Evolutionary conservation across 2,113 vertebrate genomes (phyloP).

Genomic region (Myrmecophaga tridactyla): DNA sequence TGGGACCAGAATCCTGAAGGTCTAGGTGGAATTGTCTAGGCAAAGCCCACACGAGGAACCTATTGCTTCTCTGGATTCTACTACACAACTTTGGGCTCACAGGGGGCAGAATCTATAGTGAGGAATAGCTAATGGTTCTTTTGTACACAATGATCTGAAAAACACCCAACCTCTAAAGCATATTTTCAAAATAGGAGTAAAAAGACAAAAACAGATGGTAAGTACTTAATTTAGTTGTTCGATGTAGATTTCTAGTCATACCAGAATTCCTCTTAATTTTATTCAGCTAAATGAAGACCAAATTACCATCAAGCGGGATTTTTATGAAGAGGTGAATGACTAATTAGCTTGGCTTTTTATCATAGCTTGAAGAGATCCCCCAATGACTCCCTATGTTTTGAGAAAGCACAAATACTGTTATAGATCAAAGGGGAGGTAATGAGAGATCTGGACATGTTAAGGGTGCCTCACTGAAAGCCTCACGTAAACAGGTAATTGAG

Average conservation of each 20-base stretch:
- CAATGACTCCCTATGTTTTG: slow-evolving; percentile 44
- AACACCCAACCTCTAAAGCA: not conserved
- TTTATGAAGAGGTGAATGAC: slow-evolving; percentile 48
- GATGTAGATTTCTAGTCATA: not conserved
- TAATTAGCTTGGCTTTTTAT: slow-evolving; percentile 54
- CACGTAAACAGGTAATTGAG: slow-evolving; percentile 41
- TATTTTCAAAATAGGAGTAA: slow-evolving; percentile 36
- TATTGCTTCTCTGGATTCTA: not conserved
- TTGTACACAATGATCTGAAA: not conserved
- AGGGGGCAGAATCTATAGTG: not conserved
- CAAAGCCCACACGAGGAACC: not conserved
- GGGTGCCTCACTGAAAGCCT: not conserved
- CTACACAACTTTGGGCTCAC: not conserved
- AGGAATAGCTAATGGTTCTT: not conserved
- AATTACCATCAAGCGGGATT: slow-evolving; percentile 7
- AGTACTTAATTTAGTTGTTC: slow-evolving; percentile 27
- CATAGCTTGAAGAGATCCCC: not conserved
- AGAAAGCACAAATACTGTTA: slow-evolving; percentile 31
- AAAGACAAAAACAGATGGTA: not conserved
- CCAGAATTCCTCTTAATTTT: slow-evolving; percentile 41
- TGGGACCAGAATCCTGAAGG: not conserved
- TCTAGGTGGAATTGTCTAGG: not conserved
- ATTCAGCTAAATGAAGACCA: slow-evolving; percentile 12
- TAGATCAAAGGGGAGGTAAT: slow-evolving; percentile 48
- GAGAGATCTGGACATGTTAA: not conserved